Evolutionary conservation across 1,140 invertebrate genomes (phyloP).

Genomic region (Drosophila biarmipes): DNA sequence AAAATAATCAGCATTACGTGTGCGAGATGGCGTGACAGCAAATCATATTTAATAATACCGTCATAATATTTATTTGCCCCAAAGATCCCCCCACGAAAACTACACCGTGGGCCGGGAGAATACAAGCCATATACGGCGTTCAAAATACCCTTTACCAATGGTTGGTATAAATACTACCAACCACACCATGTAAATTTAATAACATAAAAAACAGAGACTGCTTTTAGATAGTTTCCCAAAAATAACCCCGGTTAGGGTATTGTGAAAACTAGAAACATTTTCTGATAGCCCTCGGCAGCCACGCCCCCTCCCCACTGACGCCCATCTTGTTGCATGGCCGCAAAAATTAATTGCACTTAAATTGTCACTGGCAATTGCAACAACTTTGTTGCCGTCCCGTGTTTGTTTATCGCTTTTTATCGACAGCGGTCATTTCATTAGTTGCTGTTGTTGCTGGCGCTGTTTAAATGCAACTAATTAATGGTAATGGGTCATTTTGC

Average conservation of each 20-base stretch:
- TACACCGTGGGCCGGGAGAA: background rate
- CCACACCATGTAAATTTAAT: too few species aligned
- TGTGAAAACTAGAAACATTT: background rate
- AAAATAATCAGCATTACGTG: conserved; percentile 81
- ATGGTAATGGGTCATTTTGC: conserved; percentile 80
- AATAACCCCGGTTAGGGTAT: background rate
- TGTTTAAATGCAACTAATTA: conserved; percentile 79
- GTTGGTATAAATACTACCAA: too few species aligned
- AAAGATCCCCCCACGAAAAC: conserved; percentile 13
- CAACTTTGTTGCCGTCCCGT: conserved; percentile 49
- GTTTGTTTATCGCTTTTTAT: conserved; percentile 69
- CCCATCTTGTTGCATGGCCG: conserved; percentile 43
- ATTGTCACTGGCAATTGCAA: conserved; percentile 70
- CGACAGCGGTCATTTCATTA: conserved; percentile 68
- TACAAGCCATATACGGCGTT: background rate
- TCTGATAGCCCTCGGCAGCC: background rate
- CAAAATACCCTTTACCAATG: background rate
- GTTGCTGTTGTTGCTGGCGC: conserved; percentile 30
- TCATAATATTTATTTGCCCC: conserved; percentile 70
- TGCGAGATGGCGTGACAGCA: conserved; percentile 72
- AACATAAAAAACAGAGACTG: too few species aligned
- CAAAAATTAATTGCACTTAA: conserved; percentile 76
- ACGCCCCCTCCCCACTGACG: conserved; percentile 1
- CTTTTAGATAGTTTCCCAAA: background rate
- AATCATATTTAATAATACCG: conserved; percentile 78